Base-by-base conservation (phyloP, 53 echinoderm and acorn worm genomes). In the Paracentrotus lividus region DNA sequence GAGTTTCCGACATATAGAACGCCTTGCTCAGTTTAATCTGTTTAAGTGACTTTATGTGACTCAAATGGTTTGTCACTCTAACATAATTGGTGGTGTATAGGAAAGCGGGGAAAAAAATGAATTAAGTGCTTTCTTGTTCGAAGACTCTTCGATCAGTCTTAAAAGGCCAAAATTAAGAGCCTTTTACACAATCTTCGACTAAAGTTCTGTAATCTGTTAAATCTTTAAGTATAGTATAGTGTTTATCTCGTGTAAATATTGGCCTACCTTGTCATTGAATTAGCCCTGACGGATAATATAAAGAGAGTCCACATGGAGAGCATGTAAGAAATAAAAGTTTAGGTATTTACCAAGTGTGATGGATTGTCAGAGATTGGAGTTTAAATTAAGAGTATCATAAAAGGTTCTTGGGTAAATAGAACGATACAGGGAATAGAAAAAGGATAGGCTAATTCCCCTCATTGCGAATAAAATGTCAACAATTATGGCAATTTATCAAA, bases 341-440 rank as follows among this genome's bases (percentile, higher is more conserved):
- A 8, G 72, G 36, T 72, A 72, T 72, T 72, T 72, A 72, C 72
- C 40, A 14, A 36, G 36, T 72, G 36, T 72, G 40, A 72, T 72
- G 72, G 72, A 72, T 72, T 72, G 36, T 72, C 18, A 72, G 36
- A 40, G 72, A 72, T 72, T 72, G 72, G 20, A 72, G 72, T 72
- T 72, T 40, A 40, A 21, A 72, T 72, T 20, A 72, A 72, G 8
- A 31, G n/a, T n/a, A 64, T 7, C 16, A 64, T 42, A 32, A 72
- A 72, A 20, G 40, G 18, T 72, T 38, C 20, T 4, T 72, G 36
- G 40, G 38, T 18, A 72, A 32, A 72, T 72, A 72, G 72, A 40
- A 40, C 72, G 72, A 72, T 72, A 40, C 72, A 40, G 40, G 40
- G 72, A 40, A 40, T 40, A 72, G 6, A 34, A 33, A 59, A n/a